Percentiles rank a stretch among this genome's conserved stretches.
phyloP scores from a whole-genome alignment of 2,888 invertebrate species.

The Drosophila ochracea region DNA sequence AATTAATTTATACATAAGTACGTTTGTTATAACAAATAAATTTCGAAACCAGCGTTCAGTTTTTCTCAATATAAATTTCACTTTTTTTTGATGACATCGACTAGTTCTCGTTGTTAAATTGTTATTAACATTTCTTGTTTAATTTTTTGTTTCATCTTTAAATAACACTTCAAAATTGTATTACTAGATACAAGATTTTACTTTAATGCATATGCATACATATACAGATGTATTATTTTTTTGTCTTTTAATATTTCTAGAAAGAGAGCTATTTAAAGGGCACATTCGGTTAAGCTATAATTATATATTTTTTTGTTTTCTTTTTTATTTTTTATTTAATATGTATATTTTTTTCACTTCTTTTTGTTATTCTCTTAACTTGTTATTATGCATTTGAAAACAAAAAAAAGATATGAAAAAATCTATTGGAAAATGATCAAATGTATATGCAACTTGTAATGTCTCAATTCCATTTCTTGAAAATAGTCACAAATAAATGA shows the following conservation, averaged over 20 bases:
- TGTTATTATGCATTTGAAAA: slow-evolving; percentile 35
- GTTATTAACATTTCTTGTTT: slow-evolving; percentile 7
- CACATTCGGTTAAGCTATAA: slow-evolving; percentile 86
- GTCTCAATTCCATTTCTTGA: slow-evolving; percentile 70
- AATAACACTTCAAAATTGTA: slow-evolving; percentile 71
- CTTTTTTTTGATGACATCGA: slow-evolving; percentile 70
- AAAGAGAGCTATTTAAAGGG: slow-evolving; percentile 86
- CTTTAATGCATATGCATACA: slow-evolving; percentile 56
- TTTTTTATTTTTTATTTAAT: slow-evolving; percentile 28
- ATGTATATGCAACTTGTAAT: slow-evolving; percentile 35
- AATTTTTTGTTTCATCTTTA: slow-evolving; percentile 25
- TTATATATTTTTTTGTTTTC: slow-evolving; percentile 57
- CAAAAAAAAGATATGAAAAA: slow-evolving; percentile 11
- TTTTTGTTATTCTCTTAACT: slow-evolving; percentile 39
- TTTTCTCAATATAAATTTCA: slow-evolving; percentile 64
- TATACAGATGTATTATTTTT: slow-evolving; percentile 41
- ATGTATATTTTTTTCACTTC: slow-evolving; percentile 33
- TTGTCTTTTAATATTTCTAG: slow-evolving; percentile 79
- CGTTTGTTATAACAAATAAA: slow-evolving; percentile 68
- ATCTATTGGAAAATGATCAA: slow-evolving; percentile 12
- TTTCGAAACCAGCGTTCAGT: slow-evolving; percentile 77
- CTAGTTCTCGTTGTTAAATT: slow-evolving; percentile 66
- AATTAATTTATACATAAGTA: slow-evolving; percentile 53
- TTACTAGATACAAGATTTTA: slow-evolving; percentile 65
- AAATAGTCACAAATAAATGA: slow-evolving; percentile 20